These are phyloP conservation scores for Phrynosoma blainvillii DNA, from an alignment of 2,113 vertebrate genomes.

Conservation along the genomic window DNA sequence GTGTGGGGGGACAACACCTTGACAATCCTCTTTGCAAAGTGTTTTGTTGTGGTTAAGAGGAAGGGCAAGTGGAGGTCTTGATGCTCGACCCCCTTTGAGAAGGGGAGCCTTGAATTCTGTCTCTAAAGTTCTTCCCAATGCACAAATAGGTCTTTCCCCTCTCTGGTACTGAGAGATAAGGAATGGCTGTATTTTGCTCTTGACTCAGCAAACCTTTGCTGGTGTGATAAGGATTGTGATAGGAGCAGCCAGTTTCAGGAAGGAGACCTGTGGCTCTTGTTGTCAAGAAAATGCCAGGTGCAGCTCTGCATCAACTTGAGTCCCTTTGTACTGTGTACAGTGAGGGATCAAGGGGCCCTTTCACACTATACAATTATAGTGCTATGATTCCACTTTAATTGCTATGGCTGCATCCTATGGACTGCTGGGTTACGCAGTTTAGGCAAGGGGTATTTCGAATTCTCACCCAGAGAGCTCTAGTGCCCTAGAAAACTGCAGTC, in stretches of 20 bases:
- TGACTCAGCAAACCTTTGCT: neutral
- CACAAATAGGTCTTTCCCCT: neutral
- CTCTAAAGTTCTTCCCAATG: neutral
- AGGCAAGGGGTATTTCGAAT: no score
- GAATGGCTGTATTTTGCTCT: conserved; percentile 14
- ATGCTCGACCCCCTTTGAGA: neutral
- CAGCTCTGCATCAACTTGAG: neutral
- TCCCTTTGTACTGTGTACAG: neutral
- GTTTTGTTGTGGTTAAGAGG: neutral
- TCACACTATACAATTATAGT: no score
- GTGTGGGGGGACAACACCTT: neutral
- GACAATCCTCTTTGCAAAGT: neutral
- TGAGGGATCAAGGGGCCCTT: neutral
- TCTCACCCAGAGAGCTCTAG: no score
- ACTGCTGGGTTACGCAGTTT: no score
- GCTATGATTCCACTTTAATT: no score
- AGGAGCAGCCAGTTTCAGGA: neutral
- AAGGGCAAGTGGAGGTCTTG: conserved; percentile 27
- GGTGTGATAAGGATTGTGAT: neutral
- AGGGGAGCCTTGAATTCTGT: neutral
- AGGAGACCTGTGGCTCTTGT: neutral
- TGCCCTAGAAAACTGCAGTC: no score
- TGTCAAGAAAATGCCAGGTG: no score
- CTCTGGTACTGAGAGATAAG: neutral
- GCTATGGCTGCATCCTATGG: no score